Percentiles rank a stretch among this genome's conserved stretches.
phyloP scores from a whole-genome alignment of 2,888 invertebrate genomes.

The Noctua janthina region DNA sequence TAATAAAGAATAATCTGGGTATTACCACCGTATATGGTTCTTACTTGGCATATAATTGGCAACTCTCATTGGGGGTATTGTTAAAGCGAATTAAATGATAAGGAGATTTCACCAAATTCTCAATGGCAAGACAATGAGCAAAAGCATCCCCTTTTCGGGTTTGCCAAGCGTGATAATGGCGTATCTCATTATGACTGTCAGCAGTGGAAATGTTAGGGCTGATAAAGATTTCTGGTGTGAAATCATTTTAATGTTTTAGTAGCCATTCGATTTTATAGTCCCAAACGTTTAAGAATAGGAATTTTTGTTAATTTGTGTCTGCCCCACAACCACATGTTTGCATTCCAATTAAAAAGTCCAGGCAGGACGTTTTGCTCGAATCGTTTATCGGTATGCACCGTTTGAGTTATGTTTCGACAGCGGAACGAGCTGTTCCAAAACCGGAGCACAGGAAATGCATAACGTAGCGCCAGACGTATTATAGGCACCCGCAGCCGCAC shows the following conservation, averaged over 20 bases:
- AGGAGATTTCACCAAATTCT: constrained; percentile 15
- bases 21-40: not conserved
- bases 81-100: constrained; percentile 17
- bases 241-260: not conserved
- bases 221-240: not conserved
- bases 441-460: constrained; percentile 76
- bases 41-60: not conserved
- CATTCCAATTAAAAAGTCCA: constrained; percentile 50
- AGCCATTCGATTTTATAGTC: not conserved
- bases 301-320: not conserved
- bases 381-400: constrained; percentile 54
- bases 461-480: constrained; percentile 60
- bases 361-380: constrained; percentile 41
- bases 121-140: constrained; percentile 14
- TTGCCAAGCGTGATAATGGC: constrained; percentile 10
- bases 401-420: constrained; percentile 65
- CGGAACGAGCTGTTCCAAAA: constrained; percentile 69
- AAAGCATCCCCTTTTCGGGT: not conserved
- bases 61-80: not conserved
- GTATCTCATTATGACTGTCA: constrained; percentile 17
- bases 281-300: not conserved
- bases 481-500: constrained; percentile 47
- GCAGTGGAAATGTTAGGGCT: constrained; percentile 1
- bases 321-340: constrained; percentile 1
- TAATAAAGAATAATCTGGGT: not conserved